Evolutionary conservation across 2,797 vertebrate species (phyloP).

Genomic region (Zalophus californianus): DNA sequence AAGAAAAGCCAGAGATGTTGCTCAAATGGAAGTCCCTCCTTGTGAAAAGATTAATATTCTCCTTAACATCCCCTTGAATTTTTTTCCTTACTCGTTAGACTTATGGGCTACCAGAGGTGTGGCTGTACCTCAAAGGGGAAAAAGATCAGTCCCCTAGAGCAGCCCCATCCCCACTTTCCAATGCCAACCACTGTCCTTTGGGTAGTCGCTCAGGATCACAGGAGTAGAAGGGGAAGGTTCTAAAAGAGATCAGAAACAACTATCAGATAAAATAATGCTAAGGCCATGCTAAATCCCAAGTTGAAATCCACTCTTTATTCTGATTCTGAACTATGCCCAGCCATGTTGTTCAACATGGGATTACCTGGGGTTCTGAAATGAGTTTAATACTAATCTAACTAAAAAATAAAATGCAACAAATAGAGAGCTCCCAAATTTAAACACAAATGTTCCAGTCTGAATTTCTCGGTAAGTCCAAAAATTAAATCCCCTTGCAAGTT

Average conservation of each 20-base stretch:
- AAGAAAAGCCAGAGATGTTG: background rate
- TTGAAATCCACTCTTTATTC: background rate
- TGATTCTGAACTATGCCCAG: background rate
- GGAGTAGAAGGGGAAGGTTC: background rate
- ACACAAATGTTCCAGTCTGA: background rate
- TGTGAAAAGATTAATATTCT: background rate
- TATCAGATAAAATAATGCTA: background rate
- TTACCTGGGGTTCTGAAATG: background rate
- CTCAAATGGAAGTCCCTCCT: background rate
- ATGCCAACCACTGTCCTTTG: background rate
- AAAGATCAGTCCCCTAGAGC: background rate
- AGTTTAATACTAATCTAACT: background rate
- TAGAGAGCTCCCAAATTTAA: background rate
- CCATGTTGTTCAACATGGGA: background rate
- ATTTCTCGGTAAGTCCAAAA: background rate
- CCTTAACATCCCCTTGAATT: background rate
- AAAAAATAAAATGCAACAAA: background rate
- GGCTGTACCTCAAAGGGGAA: background rate
- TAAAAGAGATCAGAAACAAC: background rate
- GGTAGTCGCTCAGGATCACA: background rate
- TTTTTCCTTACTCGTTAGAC: background rate
- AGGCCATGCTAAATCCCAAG: background rate
- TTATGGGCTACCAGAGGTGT: background rate
- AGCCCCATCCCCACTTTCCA: background rate
- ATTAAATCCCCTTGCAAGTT: background rate